Conservation (phyloP, 2,113 vertebrate species). For the Egretta garzetta region DNA sequence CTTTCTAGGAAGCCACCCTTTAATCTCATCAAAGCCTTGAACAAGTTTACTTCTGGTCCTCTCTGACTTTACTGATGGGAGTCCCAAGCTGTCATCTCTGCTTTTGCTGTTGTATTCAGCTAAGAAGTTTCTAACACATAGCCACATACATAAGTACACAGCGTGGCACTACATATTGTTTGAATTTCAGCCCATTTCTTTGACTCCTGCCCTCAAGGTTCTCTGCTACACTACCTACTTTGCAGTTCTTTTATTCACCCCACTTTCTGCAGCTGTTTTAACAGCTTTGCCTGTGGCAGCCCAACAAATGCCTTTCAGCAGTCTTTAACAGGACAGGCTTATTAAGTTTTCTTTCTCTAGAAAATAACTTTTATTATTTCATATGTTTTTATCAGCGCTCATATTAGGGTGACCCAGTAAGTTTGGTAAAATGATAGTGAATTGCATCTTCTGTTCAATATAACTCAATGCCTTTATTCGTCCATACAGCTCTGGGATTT, state of each 20-base stretch:
- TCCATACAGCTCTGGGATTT: not conserved
- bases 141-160: not conserved
- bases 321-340: not conserved
- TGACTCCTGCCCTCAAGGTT: not conserved
- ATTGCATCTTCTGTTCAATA: not conserved
- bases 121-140: not conserved
- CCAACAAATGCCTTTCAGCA: not conserved
- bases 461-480: not conserved
- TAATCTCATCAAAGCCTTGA: not conserved
- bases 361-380: not conserved
- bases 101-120: not conserved
- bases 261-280: not conserved
- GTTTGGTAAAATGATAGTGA: not conserved
- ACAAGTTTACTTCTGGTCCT: not conserved
- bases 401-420: not conserved
- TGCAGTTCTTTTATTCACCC: not conserved
- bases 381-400: fast-evolving
- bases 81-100: not conserved
- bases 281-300: not conserved
- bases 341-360: not conserved
- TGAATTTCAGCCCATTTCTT: not conserved
- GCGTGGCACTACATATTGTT: not conserved
- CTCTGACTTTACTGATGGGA: not conserved
- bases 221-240: not conserved
- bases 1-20: not conserved